A percentile compares a stretch with the other conserved stretches of the same genome.
Evolutionary conservation across 2,113 vertebrate genomes (phyloP).

Genomic region (Opisthocomus hoazin): DNA sequence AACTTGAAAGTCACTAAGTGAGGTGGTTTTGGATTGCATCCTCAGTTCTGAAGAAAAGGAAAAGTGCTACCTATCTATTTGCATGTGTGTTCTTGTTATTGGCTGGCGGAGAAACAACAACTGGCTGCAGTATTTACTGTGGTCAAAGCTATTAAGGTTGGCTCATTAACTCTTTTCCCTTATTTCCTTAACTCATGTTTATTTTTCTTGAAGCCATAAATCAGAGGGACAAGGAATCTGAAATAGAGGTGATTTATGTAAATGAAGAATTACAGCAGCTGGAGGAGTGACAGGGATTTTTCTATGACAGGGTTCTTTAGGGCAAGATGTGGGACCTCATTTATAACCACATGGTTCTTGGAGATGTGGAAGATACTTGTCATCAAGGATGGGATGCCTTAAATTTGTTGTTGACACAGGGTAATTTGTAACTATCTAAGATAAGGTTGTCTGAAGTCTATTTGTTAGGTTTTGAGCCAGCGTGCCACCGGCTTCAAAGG

Average conservation of each 20-base stretch:
- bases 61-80: background rate
- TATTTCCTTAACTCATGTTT: conserved; percentile 19
- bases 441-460: background rate
- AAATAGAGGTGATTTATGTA: background rate
- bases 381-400: background rate
- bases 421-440: conserved; percentile 5
- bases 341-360: background rate
- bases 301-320: background rate
- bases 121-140: conserved; percentile 26
- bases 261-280: background rate
- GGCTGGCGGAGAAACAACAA: background rate
- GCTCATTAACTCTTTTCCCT: background rate
- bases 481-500: background rate
- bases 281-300: background rate
- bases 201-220: conserved; percentile 25
- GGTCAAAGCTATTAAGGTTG: background rate
- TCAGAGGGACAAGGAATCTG: background rate
- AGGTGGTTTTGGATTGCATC: background rate
- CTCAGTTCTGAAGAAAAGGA: background rate
- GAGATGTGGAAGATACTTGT: background rate
- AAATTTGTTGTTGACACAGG: background rate
- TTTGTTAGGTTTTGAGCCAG: background rate
- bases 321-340: background rate
- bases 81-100: conserved; percentile 17
- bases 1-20: background rate